Conservation (phyloP, 2,888 invertebrate species). For the Strigamia maritima region DNA sequence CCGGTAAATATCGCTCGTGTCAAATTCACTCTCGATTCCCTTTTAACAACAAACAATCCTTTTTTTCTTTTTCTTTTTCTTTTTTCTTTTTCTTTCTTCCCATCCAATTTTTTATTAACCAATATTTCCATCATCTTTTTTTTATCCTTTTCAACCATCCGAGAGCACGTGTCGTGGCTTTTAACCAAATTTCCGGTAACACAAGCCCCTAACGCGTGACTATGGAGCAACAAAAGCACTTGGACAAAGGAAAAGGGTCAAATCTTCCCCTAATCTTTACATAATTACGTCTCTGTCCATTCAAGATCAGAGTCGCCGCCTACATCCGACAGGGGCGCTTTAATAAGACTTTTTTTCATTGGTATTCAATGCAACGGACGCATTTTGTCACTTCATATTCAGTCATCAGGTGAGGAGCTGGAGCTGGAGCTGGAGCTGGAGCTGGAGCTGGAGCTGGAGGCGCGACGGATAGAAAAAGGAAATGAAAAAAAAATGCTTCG, state of each 20-base stretch:
- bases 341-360: not conserved
- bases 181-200: not conserved
- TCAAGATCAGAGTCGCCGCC: not conserved
- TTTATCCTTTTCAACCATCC: not conserved
- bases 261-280: not conserved
- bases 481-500: not conserved
- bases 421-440: not conserved
- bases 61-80: no score
- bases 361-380: not conserved
- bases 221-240: not conserved
- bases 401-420: not conserved
- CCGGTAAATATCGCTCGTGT: not conserved
- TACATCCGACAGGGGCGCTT: not conserved
- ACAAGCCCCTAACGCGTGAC: not conserved
- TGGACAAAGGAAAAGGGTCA: not conserved
- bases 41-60: no score
- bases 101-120: not conserved
- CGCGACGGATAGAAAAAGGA: not conserved
- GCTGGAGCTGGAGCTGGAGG: not conserved
- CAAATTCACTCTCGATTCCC: not conserved
- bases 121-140: not conserved
- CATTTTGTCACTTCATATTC: conserved; percentile 25
- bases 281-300: not conserved
- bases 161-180: not conserved
- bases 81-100: no score